These are phyloP conservation scores for Drosophila austrosaltans DNA, from an alignment of 2,888 invertebrate species.

Conservation along the genomic window DNA sequence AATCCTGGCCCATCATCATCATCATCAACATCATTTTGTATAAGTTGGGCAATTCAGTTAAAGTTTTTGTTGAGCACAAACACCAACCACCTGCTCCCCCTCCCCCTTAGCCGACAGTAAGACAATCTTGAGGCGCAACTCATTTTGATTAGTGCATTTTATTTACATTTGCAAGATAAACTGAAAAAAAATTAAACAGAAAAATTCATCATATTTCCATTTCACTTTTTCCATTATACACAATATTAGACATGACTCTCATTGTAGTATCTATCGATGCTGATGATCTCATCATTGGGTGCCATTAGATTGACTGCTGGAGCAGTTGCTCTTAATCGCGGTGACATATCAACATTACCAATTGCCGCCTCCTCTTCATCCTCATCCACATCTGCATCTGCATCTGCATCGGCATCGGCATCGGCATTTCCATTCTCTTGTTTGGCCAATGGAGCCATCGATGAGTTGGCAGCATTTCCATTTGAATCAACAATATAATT, in stretches of 20 bases:
- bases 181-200: slow-evolving; percentile 34
- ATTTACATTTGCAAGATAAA: slow-evolving; percentile 66
- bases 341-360: slow-evolving; percentile 1
- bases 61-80: slow-evolving; percentile 67
- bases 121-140: slow-evolving; percentile 9
- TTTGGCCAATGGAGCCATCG: background rate
- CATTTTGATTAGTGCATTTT: slow-evolving; percentile 73
- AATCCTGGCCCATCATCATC: slow-evolving; percentile 2
- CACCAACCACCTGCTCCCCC: background rate
- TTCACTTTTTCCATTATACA: too few species aligned
- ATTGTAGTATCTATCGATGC: slow-evolving; percentile 33
- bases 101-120: background rate
- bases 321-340: background rate
- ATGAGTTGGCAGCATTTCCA: background rate
- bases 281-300: slow-evolving; percentile 40
- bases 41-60: slow-evolving; percentile 69
- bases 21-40: slow-evolving; percentile 30
- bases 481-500: background rate
- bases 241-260: slow-evolving; percentile 58
- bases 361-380: background rate
- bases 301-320: slow-evolving; percentile 30
- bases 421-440: background rate
- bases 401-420: background rate
- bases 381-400: background rate
- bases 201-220: background rate